Base-by-base conservation (phyloP, 2,797 vertebrate species). In the Dermochelys coriacea region DNA sequence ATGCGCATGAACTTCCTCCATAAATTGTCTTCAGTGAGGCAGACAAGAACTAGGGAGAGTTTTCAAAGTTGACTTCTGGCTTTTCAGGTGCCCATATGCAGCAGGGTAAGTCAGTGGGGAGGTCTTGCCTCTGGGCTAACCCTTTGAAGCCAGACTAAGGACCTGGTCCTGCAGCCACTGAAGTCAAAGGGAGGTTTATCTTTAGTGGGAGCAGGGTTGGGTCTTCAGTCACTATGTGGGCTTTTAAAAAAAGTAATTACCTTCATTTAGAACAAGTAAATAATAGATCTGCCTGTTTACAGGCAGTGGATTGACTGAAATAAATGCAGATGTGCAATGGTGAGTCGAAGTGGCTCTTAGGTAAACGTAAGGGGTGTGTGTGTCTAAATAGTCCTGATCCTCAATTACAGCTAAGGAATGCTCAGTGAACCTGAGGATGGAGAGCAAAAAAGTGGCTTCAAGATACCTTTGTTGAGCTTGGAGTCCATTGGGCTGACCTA, bases 1-100 rank as follows among this genome's bases (percentile, higher is more conserved):
- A 97, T 96, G 96, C 89, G 93, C 96, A 94, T 96, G 95, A 97
- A 94, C 94, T 97, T 97, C 96, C 94, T 90, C 91, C 96, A 91
- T 97, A 96, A 96, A 97, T 97, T 96, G 95, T 86, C 87, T 91
- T 93, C 83, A 88, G 96, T 92, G 94, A 97, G 90, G 93, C 94
- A 97, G 96, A 78, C 19, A 59, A 83, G 51, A 86, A 81, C 94
- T 82, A 96, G 90, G 54, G 95, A 96, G 96, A 91, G 91, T 84
- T 95, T 95, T 96, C 96, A 90, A 91, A 96, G 96, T 95, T 97
- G 94, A 94, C 96, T 97, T 47, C 27, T 77, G 45, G 74, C 27
- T 77, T 77, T 97, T 97, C 97, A 96, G 96, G 96, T 96, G 93
- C 90, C 91, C 84, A 47, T 57, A 85, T 93, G 83, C 52, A 94